Percentiles rank a stretch among this genome's conserved stretches.
Evolutionary conservation across 2,113 vertebrate genomes (phyloP).

Genomic region (Origma solitaria): DNA sequence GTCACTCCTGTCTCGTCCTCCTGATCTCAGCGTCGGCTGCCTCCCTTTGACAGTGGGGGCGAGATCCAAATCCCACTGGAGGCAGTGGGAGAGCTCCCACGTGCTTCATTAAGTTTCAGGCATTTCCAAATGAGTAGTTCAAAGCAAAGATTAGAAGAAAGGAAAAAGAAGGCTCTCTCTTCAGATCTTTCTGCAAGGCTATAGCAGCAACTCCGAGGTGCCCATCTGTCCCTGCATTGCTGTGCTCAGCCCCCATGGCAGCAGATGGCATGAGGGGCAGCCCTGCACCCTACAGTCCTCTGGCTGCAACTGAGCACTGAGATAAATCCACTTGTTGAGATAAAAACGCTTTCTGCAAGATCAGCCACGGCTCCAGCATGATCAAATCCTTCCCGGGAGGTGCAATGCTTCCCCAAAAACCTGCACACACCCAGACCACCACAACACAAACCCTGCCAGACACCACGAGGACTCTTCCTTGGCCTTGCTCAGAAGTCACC

Average conservation of each 20-base stretch:
- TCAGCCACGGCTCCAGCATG: not conserved
- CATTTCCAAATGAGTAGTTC: not conserved
- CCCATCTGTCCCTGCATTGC: not conserved
- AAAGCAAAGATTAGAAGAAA: not conserved
- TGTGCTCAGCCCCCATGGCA: not conserved
- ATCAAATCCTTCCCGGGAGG: not conserved
- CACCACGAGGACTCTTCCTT: accelerated
- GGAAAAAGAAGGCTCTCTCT: not conserved
- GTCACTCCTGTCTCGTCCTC: not conserved
- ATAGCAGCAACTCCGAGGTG: not conserved
- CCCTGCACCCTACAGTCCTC: not conserved
- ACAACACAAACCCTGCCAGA: not conserved
- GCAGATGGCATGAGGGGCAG: not conserved
- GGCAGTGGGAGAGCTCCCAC: not conserved
- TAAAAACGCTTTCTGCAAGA: not conserved
- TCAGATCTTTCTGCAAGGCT: not conserved
- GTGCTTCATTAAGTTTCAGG: not conserved
- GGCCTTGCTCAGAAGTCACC: not conserved
- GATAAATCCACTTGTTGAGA: accelerated
- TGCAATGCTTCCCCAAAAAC: not conserved
- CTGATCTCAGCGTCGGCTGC: not conserved
- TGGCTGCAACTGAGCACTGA: accelerated
- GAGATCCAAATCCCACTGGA: not conserved
- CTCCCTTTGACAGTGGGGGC: not conserved
- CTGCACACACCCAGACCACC: accelerated